phyloP scores from a whole-genome alignment of 1,140 invertebrate species.

The Ptiloglossa arizonensis region DNA sequence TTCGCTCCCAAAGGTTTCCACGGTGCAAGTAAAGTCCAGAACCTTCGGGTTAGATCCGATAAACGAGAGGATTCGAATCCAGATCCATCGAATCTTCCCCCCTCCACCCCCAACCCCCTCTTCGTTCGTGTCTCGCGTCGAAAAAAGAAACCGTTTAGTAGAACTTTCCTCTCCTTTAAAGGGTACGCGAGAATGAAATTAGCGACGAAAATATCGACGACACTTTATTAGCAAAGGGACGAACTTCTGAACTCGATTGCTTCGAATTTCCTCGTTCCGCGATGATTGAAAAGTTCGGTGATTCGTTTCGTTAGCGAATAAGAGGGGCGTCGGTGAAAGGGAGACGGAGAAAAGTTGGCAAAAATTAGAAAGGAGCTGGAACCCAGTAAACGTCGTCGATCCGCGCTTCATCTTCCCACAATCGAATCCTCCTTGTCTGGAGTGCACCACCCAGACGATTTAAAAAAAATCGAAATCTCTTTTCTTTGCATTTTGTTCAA shows the following conservation, averaged over 20 bases:
- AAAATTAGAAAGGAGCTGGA: constrained; percentile 18
- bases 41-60: too few relatives aligned
- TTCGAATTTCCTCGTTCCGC: not conserved
- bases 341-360: not conserved
- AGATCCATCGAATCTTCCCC: too few relatives aligned
- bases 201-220: constrained; percentile 1
- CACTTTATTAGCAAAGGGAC: not conserved
- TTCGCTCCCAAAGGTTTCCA: too few relatives aligned
- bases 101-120: too few relatives aligned
- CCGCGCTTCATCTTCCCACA: not conserved
- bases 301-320: not conserved
- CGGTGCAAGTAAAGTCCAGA: too few relatives aligned
- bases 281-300: not conserved
- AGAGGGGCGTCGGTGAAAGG: constrained; percentile 16
- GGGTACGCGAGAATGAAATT: not conserved
- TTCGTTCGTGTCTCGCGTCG: too few relatives aligned
- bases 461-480: too few relatives aligned
- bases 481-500: too few relatives aligned
- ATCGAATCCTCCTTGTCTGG: not conserved
- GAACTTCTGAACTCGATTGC: not conserved
- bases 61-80: too few relatives aligned
- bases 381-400: not conserved
- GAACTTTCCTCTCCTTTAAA: not conserved
- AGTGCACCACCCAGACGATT: too few relatives aligned
- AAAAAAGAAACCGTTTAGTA: not conserved